These are phyloP conservation scores for Zaprionus africanus DNA, from an alignment of 1,140 invertebrate species.

Conservation along the genomic window DNA sequence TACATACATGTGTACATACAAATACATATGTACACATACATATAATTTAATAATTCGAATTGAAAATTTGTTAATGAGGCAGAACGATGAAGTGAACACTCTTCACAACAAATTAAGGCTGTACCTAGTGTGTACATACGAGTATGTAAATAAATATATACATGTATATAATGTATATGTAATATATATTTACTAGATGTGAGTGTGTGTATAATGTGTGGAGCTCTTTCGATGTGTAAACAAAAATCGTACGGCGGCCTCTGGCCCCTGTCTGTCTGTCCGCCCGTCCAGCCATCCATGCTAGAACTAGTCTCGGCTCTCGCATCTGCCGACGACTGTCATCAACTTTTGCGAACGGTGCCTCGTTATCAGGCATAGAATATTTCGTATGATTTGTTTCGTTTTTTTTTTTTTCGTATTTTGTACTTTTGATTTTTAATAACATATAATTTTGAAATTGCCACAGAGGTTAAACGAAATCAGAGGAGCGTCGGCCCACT, in stretches of 20 bases:
- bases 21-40: not conserved
- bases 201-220: conserved; percentile 2
- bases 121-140: not conserved
- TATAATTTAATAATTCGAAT: conserved; percentile 38
- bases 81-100: conserved; percentile 30
- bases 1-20: not conserved
- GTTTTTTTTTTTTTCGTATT: conserved; percentile 40
- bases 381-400: conserved; percentile 48
- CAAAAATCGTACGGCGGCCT: conserved; percentile 48
- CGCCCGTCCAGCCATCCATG: not conserved
- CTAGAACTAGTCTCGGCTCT: conserved; percentile 10
- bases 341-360: conserved; percentile 30
- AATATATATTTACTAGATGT: conserved; percentile 6
- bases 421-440: conserved; percentile 55
- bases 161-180: conserved; percentile 24
- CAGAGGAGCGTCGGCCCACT: conserved; percentile 55
- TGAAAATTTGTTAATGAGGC: conserved; percentile 59
- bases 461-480: conserved; percentile 71
- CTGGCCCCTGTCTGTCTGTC: conserved; percentile 30
- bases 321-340: not conserved
- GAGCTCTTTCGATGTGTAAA: conserved; percentile 38
- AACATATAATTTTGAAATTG: conserved; percentile 45
- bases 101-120: conserved; percentile 1
- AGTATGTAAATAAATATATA: not conserved
- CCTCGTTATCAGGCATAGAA: conserved; percentile 32